Percentiles rank a stretch among this genome's conserved stretches.
Evolutionary conservation across 2,797 vertebrate genomes (phyloP).

Genomic region (Varecia variegata): DNA sequence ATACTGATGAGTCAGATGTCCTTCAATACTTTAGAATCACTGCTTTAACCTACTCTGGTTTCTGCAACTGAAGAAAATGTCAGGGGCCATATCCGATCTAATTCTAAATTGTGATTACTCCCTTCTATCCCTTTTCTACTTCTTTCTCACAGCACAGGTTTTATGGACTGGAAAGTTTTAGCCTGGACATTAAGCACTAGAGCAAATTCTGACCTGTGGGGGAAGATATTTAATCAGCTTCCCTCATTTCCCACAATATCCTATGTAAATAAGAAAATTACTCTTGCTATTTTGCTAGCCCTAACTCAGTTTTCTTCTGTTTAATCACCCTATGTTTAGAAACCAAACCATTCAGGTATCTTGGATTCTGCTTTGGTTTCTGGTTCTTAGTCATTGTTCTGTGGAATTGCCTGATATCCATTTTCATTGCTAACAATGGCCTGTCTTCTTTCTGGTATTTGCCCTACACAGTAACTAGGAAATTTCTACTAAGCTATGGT

Average conservation of each 20-base stretch:
- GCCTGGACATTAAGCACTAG: neutral
- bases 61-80: neutral
- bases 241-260: neutral
- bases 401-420: neutral
- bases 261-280: neutral
- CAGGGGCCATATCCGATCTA: neutral
- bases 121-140: neutral
- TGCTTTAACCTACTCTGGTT: neutral
- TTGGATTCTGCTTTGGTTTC: neutral
- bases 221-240: neutral
- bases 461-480: rapidly evolving
- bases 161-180: neutral
- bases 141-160: neutral
- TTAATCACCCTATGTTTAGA: neutral
- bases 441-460: neutral
- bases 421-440: neutral
- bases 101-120: neutral
- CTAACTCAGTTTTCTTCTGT: neutral
- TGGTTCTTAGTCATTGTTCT: neutral
- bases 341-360: neutral
- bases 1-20: neutral
- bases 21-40: neutral
- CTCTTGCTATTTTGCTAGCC: neutral
- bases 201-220: neutral
- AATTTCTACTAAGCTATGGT: neutral